Conservation (phyloP, 2,797 vertebrate genomes). For the Botia almorhae region DNA sequence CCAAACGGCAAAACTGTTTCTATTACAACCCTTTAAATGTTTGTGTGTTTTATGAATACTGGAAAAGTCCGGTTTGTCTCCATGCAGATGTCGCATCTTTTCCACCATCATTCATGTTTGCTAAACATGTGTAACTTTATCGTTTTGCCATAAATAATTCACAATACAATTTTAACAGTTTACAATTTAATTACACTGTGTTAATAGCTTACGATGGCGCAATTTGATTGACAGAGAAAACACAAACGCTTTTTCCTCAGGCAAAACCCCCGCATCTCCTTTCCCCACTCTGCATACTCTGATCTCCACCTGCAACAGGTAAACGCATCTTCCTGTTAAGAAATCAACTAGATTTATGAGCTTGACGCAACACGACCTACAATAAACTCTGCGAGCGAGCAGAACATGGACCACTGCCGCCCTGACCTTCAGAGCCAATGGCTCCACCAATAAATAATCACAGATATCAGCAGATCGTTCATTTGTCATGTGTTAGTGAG, state of each 20-base stretch:
- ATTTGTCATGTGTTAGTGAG: conserved; percentile 34
- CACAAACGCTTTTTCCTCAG: not conserved
- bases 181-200: not conserved
- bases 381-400: conserved; percentile 5
- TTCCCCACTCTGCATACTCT: not conserved
- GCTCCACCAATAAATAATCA: conserved; percentile 34
- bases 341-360: conserved; percentile 25
- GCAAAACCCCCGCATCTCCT: not conserved
- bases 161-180: not conserved
- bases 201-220: not conserved
- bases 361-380: conserved; percentile 19
- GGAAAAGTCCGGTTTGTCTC: no score
- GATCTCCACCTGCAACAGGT: not conserved
- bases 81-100: not conserved
- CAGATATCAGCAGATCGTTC: not conserved
- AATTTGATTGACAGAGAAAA: not conserved
- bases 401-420: not conserved
- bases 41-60: no score
- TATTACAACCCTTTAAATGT: no score
- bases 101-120: not conserved
- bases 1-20: no score
- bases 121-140: not conserved
- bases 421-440: conserved; percentile 41
- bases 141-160: not conserved
- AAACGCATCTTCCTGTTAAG: conserved; percentile 12